A percentile compares a stretch with the other conserved stretches of the same genome.
Evolutionary conservation across 2,888 invertebrate genomes (phyloP).

Genomic region (Vanessa cardui): DNA sequence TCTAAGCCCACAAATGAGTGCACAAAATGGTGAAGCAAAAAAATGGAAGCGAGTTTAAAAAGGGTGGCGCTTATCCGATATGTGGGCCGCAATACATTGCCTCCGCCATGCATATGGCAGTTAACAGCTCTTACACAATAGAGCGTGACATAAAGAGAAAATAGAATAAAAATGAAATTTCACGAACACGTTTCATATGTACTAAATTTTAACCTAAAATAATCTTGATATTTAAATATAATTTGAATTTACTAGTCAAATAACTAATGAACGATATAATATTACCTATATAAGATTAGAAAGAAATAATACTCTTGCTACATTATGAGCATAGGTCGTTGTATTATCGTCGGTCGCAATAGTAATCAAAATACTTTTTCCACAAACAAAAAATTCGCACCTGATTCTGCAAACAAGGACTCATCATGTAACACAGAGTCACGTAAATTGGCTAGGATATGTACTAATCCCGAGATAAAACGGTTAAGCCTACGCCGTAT

Average conservation of each 20-base stretch:
- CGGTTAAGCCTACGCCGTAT: constrained; percentile 68
- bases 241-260: background rate
- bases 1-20: constrained; percentile 7
- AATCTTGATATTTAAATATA: background rate
- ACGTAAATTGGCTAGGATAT: constrained; percentile 76
- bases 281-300: background rate
- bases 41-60: constrained; percentile 24
- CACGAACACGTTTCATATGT: constrained; percentile 1
- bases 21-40: constrained; percentile 21
- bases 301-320: background rate
- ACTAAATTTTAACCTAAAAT: background rate
- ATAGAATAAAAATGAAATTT: constrained; percentile 13
- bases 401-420: constrained; percentile 66
- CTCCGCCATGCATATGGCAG: constrained; percentile 43
- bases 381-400: constrained; percentile 53
- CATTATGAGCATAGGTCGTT: background rate
- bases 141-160: constrained; percentile 32
- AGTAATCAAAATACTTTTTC: constrained; percentile 38
- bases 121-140: constrained; percentile 41
- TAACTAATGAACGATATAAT: background rate
- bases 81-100: constrained; percentile 38
- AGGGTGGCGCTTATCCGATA: constrained; percentile 29
- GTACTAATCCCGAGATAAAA: constrained; percentile 77
- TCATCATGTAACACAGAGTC: constrained; percentile 70
- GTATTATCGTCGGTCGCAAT: constrained; percentile 19